Conservation (phyloP, 2,797 vertebrate genomes). For the Pitangus sulphuratus region DNA sequence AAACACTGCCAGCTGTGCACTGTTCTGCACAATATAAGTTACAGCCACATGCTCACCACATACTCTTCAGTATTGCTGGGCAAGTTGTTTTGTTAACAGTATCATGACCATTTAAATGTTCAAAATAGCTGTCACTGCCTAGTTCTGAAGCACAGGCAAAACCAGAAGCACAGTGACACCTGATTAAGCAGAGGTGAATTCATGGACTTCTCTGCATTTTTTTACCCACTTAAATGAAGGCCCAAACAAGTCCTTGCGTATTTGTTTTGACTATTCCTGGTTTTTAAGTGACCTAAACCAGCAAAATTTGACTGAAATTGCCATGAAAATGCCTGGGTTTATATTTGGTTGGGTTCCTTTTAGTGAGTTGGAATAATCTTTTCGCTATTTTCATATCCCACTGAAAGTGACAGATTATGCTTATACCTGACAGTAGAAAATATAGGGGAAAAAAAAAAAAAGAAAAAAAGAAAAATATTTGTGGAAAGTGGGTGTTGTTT, state of each 20-base stretch:
- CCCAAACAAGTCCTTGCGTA: background rate
- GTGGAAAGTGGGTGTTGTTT: rapidly evolving
- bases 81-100: background rate
- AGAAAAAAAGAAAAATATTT: background rate
- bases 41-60: background rate
- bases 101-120: background rate
- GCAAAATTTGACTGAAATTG: background rate
- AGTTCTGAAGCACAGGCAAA: background rate
- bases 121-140: background rate
- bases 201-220: background rate
- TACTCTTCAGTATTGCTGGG: background rate
- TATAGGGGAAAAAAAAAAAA: background rate
- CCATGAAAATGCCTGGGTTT: background rate
- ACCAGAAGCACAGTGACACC: background rate
- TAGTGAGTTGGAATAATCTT: background rate
- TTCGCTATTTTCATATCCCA: background rate
- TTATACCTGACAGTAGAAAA: background rate
- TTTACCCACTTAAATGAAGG: background rate
- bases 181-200: background rate
- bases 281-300: background rate
- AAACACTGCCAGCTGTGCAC: background rate
- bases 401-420: background rate
- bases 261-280: background rate
- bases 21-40: background rate
- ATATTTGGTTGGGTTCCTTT: background rate